Evolutionary conservation across 2,888 invertebrate species (phyloP), one percentile per base, ranked within the genome.

Genomic region (Aproaerema taeniolella): DNA sequence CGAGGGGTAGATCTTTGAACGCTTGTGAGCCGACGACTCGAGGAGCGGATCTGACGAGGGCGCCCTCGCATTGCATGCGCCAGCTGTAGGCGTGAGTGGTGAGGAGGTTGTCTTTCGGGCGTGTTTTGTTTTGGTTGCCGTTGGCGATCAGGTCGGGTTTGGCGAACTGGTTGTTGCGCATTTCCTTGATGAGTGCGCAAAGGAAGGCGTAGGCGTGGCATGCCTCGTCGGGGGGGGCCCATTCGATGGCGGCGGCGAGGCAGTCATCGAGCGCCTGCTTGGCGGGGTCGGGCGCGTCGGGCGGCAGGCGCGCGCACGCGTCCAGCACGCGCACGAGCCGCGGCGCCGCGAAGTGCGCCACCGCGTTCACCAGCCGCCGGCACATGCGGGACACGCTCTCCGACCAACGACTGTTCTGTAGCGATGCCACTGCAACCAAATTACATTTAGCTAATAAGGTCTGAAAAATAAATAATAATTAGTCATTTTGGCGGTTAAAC

Each of bases 331-430:
- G 89, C 16, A 92, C 88, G 49, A 96, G 93, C 66, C 94, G 92
- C 46, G 92, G 90, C 2, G 94, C 91, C 28, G 95, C 90, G 69
- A 91, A 96, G 59, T 91, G 91, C 45, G 95, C 92, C 20, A 94
- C 92, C 1, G 93, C 91, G 56, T 95, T 95, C 34, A 95, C 85
- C 9, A 98, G 87, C 57, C 93, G 93, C 2, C 93, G 90, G 15
- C 95, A 93, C 66, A 96, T 85, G 45, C 91, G 89, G 49, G 92
- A 92, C 9, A 96, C 91, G 2, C 91, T 89, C 49, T 94, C 94
- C 0, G 95, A 92, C 96, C 97, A 97, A 43, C 94, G 89, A 29
- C 93, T 91, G 46, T 91, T 90, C 6, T 95, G 94, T 47, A 96
- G 82, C 28, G 92, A 92, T 2, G 92, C 90, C 53, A 67, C 82